These are phyloP conservation scores for Danio aesculapii DNA, from an alignment of 2,797 vertebrate genomes.

Conservation along the genomic window DNA sequence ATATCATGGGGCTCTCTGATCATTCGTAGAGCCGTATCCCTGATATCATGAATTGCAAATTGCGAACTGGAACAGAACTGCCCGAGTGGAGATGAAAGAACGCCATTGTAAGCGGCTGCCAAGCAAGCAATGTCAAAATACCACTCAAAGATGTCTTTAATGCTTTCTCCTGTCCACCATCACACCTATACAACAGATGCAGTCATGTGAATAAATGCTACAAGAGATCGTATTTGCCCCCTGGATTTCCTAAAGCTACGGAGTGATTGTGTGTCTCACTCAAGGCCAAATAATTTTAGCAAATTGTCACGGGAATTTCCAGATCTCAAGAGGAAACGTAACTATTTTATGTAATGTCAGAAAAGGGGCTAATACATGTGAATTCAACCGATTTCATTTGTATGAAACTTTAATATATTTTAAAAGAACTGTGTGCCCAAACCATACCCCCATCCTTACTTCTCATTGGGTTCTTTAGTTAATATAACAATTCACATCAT, in stretches of 20 bases:
- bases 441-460: too few species aligned
- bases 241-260: constrained; percentile 21
- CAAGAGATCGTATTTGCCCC: constrained; percentile 5
- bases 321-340: background rate
- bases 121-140: constrained; percentile 11
- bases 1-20: background rate
- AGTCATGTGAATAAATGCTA: constrained; percentile 4
- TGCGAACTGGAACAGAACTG: constrained; percentile 8
- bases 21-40: background rate
- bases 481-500: too few species aligned
- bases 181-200: constrained; percentile 1
- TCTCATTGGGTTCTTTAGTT: too few species aligned
- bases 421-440: too few species aligned
- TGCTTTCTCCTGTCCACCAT: background rate
- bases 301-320: background rate
- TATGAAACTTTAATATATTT: too few species aligned
- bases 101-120: constrained; percentile 8
- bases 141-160: background rate
- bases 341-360: too few species aligned
- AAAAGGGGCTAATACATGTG: too few species aligned
- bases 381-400: too few species aligned
- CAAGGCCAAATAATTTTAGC: constrained; percentile 13
- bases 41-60: constrained; percentile 14
- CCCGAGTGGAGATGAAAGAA: constrained; percentile 8
- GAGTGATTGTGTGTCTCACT: constrained; percentile 11